Percentiles rank a stretch among this genome's conserved stretches.
Evolutionary conservation across 2,797 vertebrate genomes (phyloP).

Genomic region (Lepilemur ruficaudatus): DNA sequence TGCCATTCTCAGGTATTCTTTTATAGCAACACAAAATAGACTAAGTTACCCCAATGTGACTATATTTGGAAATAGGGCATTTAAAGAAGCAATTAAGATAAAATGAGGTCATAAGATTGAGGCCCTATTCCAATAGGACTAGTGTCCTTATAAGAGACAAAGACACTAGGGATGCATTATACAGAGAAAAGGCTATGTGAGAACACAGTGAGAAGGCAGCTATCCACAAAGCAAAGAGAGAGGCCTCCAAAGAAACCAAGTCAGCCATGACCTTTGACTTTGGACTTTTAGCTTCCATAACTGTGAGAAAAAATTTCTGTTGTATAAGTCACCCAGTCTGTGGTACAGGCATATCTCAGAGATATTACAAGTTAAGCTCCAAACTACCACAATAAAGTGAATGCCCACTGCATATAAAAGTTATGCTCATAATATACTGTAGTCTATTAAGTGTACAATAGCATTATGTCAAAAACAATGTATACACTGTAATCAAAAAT

Average conservation of each 20-base stretch:
- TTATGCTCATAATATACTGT: background rate
- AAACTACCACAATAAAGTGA: background rate
- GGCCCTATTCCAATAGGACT: background rate
- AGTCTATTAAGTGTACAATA: background rate
- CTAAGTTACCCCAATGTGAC: background rate
- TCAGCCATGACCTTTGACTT: background rate
- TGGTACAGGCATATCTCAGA: background rate
- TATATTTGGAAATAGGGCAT: background rate
- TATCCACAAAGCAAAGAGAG: background rate
- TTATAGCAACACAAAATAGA: background rate
- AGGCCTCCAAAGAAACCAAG: background rate
- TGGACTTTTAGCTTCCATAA: background rate
- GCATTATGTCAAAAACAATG: background rate
- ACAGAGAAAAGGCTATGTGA: background rate
- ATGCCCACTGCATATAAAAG: background rate
- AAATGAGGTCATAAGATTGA: background rate
- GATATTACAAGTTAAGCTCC: background rate
- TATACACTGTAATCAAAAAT: background rate
- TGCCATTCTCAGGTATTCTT: background rate
- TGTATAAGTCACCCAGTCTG: background rate
- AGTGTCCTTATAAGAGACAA: background rate
- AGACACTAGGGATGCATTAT: background rate
- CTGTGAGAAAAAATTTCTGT: background rate
- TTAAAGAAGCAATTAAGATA: background rate
- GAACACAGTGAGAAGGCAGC: background rate